Evolutionary conservation across 2,888 invertebrate species (phyloP).

Genomic region (Cordilura impudica): DNA sequence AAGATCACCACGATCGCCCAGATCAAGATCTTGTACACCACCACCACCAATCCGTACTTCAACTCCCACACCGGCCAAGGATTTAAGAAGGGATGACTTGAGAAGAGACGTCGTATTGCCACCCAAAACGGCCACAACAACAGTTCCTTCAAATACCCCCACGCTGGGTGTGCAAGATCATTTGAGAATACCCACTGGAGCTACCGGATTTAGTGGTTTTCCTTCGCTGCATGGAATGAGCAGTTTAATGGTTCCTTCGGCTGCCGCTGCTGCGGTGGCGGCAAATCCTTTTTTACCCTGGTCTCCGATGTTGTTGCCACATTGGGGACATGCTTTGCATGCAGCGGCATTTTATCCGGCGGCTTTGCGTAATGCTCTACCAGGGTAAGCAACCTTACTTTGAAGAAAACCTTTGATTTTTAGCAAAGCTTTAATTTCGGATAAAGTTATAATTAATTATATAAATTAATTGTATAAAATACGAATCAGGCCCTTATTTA

Average conservation of each 20-base stretch:
- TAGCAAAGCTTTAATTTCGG: too few species aligned
- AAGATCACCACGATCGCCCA: constrained; percentile 64
- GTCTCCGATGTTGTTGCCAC: constrained; percentile 85
- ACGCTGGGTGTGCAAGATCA: constrained; percentile 66
- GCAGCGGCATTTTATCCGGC: constrained; percentile 86
- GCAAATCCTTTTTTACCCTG: constrained; percentile 86
- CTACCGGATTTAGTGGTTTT: constrained; percentile 74
- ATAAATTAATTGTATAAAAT: too few species aligned
- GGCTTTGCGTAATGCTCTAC: constrained; percentile 84
- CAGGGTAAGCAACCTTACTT: constrained; percentile 85
- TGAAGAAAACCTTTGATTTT: background rate
- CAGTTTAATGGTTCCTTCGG: constrained; percentile 77
- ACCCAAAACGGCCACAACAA: constrained; percentile 44
- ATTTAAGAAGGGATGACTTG: constrained; percentile 18
- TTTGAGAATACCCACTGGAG: constrained; percentile 73
- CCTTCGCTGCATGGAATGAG: constrained; percentile 74
- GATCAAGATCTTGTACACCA: constrained; percentile 64
- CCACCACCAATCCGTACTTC: constrained; percentile 69
- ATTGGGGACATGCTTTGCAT: constrained; percentile 86
- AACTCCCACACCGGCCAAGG: constrained; percentile 66
- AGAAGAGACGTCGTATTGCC: constrained; percentile 13
- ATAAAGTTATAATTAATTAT: too few species aligned
- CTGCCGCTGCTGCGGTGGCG: constrained; percentile 81
- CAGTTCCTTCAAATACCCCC: constrained; percentile 55
- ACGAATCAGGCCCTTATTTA: too few species aligned